Evolutionary conservation across 2,113 vertebrate genomes (phyloP).

Genomic region (Syngnathus scovelli): DNA sequence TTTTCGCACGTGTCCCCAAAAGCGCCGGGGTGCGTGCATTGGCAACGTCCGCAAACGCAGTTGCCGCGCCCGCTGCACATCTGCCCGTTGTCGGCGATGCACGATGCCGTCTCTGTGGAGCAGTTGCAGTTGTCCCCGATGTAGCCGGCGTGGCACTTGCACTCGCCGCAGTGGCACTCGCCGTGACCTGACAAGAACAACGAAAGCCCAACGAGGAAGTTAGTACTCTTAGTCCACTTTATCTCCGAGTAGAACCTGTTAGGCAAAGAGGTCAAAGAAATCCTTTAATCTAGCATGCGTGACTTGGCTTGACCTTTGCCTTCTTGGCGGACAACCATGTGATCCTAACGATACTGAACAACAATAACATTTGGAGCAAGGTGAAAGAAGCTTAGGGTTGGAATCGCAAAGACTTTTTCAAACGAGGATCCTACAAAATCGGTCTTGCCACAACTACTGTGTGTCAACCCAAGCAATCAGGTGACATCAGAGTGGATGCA

Average conservation of each 20-base stretch:
- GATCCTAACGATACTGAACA: not conserved
- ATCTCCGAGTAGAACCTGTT: not conserved
- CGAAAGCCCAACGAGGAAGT: not conserved
- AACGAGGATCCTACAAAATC: not conserved
- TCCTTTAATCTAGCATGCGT: not conserved
- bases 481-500: not conserved
- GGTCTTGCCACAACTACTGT: not conserved
- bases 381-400: not conserved
- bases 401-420: not conserved
- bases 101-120: conserved; percentile 77
- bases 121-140: conserved; percentile 96
- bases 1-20: conserved; percentile 92
- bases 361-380: not conserved
- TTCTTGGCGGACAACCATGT: not conserved
- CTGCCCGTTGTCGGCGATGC: conserved; percentile 78
- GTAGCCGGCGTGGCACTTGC: conserved; percentile 86
- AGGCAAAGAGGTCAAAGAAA: not conserved
- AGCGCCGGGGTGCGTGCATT: conserved; percentile 85
- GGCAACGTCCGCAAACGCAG: conserved; percentile 86
- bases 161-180: conserved; percentile 93
- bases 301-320: not conserved
- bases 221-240: not conserved
- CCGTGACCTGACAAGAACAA: conserved; percentile 77
- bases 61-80: conserved; percentile 85
- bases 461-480: not conserved